Evolutionary conservation across 2,113 vertebrate genomes (phyloP), one percentile per base, ranked within the genome.

Genomic region (Sisor rabdophorus): DNA sequence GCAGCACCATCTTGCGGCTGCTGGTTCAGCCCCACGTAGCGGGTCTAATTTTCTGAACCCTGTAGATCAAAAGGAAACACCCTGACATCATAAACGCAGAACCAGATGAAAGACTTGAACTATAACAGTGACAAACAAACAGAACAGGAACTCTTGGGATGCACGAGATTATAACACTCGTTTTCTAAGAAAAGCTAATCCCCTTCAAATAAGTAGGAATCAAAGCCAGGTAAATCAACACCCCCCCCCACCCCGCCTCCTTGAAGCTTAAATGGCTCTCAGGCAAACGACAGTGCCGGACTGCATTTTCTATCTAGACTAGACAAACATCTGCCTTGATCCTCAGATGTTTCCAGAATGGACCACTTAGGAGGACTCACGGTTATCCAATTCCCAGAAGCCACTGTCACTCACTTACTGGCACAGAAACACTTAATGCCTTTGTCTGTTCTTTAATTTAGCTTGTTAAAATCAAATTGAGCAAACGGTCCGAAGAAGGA

Each of bases 391-490:
- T 92, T 93, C 91, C 91, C 91, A 89, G 88, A 92, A 90, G 91
- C 89, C 85, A 85, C 91, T 90, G 91, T 92, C 92, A 92, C 86
- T 92, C 92, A 91, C 85, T 88, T 83, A 89, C 89, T 90, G 89
- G 89, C 91, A 90, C 86, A 78, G 90, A 89, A 90, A 90, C 89
- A 90, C 91, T 92, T 91, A 92, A 91, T 90, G 91, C 89, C 86
- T 91, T 91, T 91, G 90, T 91, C 90, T 92, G 85, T 90, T 89
- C 89, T 88, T 88, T 90, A 89, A 90, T 92, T 92, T 91, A 91
- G 91, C 91, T 92, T 90, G 89, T 92, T 93, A 92, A 88, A 89
- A 90, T 89, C 90, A 92, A 92, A 91, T 91, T 90, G 89, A 89
- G 88, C 87, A 86, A 90, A 88, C 85, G 69, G 87, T 88, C 87